Evolutionary conservation across 2,113 vertebrate species (phyloP), one percentile per base, ranked within the genome.

Genomic region (Pterophyllum scalare): DNA sequence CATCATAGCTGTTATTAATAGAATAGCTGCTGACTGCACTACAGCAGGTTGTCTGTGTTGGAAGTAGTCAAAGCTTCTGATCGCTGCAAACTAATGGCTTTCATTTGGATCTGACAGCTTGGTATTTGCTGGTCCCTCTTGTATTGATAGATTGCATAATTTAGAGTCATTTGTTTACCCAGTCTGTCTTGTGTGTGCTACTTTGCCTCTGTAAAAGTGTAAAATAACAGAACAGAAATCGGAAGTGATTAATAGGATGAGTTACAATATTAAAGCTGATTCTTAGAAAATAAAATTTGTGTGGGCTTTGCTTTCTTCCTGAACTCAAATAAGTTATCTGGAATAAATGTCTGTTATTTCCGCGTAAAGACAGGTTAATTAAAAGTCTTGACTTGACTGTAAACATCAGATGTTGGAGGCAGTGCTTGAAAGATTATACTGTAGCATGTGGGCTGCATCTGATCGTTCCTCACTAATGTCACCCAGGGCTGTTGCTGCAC

Each of bases 141-240:
- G 78, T 83, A 83, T 87, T 95, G 94, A 95, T 93, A 90, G 92
- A 94, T 91, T 91, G 89, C 85, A 88, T 91, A 88, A 92, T 91
- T 88, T 92, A 70, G 70, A 88, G 87, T 91, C 87, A 92, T 94
- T 95, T 95, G 90, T 94, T 95, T 95, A 91, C 89, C 86, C 65
- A 33, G 85, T 77, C 80, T 82, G 87, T 89, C 81, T 85, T 77
- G 83, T 40, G 84, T 88, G 82, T 74, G 74, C 83, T 43, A 83
- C 82, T 91, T 88, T 2, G 59, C 83, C 75, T 87, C 75, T 28
- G 76, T 59, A 81, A 79, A 81, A 77, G 65, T 85, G 87, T 88
- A 80, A 89, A 88, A 91, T 88, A 83, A 81, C 83, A 87, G 60
- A 85, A 38, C 56, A 61, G 70, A 59, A 88, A 76, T 70, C 64